phyloP scores from a whole-genome alignment of 2,113 vertebrate species.

The Pangasianodon gigas region DNA sequence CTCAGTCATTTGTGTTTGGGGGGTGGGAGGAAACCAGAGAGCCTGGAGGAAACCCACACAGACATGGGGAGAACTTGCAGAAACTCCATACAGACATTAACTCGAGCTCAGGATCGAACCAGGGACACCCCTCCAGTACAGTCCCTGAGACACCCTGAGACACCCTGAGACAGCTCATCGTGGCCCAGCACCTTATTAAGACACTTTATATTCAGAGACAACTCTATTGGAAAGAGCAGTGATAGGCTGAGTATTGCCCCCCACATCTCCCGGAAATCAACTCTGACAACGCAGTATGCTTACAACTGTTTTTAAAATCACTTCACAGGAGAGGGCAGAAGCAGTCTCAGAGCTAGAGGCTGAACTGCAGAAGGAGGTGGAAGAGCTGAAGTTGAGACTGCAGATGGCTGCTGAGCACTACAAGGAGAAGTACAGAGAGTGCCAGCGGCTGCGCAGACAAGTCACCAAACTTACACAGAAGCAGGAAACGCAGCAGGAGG shows the following conservation, averaged over 20 bases:
- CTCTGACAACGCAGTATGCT: not conserved
- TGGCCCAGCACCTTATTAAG: not conserved
- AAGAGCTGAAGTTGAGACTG: conserved; percentile 94
- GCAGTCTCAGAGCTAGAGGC: conserved; percentile 78
- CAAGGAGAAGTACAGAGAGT: conserved; percentile 97
- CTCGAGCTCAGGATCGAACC: no score
- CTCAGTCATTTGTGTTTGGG: no score
- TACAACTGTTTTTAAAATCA: conserved; percentile 62
- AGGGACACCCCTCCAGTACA: no score
- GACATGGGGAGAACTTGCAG: no score
- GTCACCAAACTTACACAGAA: conserved; percentile 80
- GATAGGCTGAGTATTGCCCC: not conserved
- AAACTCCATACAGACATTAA: no score
- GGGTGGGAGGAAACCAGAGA: no score
- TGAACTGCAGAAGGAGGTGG: conserved; percentile 94
- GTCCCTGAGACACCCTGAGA: not conserved
- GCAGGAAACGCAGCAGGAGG: conserved; percentile 70
- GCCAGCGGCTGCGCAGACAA: conserved; percentile 93
- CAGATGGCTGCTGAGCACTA: conserved; percentile 99
- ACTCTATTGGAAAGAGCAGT: not conserved
- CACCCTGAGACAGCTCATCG: no score
- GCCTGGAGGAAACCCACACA: no score
- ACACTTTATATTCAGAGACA: not conserved
- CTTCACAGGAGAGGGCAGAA: conserved; percentile 59
- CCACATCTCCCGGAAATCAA: not conserved